Base-by-base conservation (phyloP, 92 coral and sea anemone species). In the Parazoanthus atlanticus region DNA sequence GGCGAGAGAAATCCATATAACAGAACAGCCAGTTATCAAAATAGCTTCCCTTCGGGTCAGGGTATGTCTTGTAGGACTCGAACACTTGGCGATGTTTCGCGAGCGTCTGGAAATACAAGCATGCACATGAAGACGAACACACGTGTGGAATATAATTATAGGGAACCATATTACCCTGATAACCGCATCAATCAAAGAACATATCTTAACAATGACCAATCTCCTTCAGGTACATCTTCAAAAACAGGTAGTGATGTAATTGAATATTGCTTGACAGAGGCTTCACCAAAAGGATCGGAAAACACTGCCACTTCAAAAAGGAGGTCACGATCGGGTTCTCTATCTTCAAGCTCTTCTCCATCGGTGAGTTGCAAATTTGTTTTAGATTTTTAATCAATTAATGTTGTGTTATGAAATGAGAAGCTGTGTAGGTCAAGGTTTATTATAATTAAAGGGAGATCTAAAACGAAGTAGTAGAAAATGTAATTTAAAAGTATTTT, bases 11-110 rank as follows among this genome's bases (percentile, higher is more conserved):
- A 34, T 9, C 47, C 33, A 15, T 43, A 34, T n/a, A 84, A 49
- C 28, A 84, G 38, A 17, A 29, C 87, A 28, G 3, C 23, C 16
- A 46, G 78, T 46, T 84, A 69, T 46, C 74, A 71, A 19, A 84
- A 28, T 23, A 70, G 78, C 17, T 70, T 61, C 52, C 38, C 87
- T 9, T 40, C 87, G 21, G 40, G 40, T 69, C 74, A 70, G 31
- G 77, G 78, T 70, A 65, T 84, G 87, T 84, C 78, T 40, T 41
- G 32, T 43, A 70, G 61, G 67, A 84, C 87, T 84, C 87, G 87
- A 11, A 84, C 87, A 3, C 36, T 84, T 19, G 87, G 66, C 28
- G 79, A 70, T 70, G 78, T 43, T 15, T 84, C 87, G 19, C 78
- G 87, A 46, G 78, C 87, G 76, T 17, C 76, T 31, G 87, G 70